phyloP scores from a whole-genome alignment of 2,888 invertebrate species.

The Melanophora roralis region DNA sequence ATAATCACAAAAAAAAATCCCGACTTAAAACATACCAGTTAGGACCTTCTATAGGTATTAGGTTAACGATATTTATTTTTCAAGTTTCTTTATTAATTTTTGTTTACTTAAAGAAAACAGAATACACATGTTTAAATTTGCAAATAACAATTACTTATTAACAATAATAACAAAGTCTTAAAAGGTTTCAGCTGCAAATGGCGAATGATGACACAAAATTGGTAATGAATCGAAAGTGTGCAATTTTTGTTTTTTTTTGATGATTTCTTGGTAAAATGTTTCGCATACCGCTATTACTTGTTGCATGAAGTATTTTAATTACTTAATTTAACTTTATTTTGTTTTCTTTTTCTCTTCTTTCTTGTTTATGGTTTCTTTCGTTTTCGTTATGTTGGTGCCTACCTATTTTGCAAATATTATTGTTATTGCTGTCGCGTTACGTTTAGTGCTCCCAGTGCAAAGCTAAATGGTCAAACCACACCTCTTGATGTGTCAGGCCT shows the following conservation, averaged over 20 bases:
- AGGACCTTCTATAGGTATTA: too few relatives aligned
- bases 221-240: slow-evolving; percentile 26
- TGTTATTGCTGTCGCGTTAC: not conserved
- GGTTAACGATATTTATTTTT: too few relatives aligned
- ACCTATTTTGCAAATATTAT: slow-evolving; percentile 37
- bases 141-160: not conserved
- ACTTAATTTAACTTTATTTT: slow-evolving; percentile 51
- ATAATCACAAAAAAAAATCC: too few relatives aligned
- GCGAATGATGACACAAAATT: not conserved
- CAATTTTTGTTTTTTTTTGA: slow-evolving; percentile 39
- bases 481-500: slow-evolving; percentile 78
- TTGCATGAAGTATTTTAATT: slow-evolving; percentile 54
- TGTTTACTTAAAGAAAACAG: too few relatives aligned
- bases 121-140: not conserved
- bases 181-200: not conserved
- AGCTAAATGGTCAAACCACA: slow-evolving; percentile 78
- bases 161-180: not conserved
- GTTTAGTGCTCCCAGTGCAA: slow-evolving; percentile 75
- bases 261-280: slow-evolving; percentile 8
- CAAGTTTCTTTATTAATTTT: too few relatives aligned
- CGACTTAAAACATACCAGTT: too few relatives aligned
- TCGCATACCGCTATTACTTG: slow-evolving; percentile 46
- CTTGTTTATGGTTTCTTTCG: slow-evolving; percentile 15
- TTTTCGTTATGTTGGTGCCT: slow-evolving; percentile 30
- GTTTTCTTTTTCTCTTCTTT: slow-evolving; percentile 30